phyloP scores from a whole-genome alignment of 2,113 vertebrate species.

The Anhinga anhinga region DNA sequence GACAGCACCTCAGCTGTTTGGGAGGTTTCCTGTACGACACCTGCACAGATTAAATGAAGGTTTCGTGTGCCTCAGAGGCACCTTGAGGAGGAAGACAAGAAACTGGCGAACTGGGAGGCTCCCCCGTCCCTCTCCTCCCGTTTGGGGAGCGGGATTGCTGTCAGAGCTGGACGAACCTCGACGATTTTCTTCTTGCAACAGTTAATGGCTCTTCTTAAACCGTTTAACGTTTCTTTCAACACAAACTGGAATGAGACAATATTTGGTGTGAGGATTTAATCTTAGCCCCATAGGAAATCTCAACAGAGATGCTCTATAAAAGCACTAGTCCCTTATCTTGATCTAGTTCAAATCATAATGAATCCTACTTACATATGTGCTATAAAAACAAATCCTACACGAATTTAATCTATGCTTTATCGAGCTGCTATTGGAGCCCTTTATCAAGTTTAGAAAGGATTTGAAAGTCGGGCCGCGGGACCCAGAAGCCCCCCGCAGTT shows the following conservation, averaged over 20 bases:
- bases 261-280: not conserved
- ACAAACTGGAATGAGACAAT: not conserved
- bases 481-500: not conserved
- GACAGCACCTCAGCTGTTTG: not conserved
- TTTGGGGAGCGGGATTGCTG: not conserved
- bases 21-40: not conserved
- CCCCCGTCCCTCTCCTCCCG: not conserved
- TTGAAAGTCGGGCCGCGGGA: not conserved
- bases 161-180: not conserved
- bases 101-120: not conserved
- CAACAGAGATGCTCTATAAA: conserved; percentile 42
- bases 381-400: conserved; percentile 30
- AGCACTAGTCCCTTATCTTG: conserved; percentile 42
- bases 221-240: not conserved
- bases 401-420: not conserved
- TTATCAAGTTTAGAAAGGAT: conserved; percentile 16
- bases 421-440: not conserved
- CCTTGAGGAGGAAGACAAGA: not conserved
- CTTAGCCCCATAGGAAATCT: not conserved
- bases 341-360: conserved; percentile 36
- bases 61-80: not conserved
- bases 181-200: not conserved
- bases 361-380: conserved; percentile 24
- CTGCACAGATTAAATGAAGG: not conserved
- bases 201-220: not conserved